Evolutionary conservation across 2,113 vertebrate genomes (phyloP).

Genomic region (Actenoides lindsayi): DNA sequence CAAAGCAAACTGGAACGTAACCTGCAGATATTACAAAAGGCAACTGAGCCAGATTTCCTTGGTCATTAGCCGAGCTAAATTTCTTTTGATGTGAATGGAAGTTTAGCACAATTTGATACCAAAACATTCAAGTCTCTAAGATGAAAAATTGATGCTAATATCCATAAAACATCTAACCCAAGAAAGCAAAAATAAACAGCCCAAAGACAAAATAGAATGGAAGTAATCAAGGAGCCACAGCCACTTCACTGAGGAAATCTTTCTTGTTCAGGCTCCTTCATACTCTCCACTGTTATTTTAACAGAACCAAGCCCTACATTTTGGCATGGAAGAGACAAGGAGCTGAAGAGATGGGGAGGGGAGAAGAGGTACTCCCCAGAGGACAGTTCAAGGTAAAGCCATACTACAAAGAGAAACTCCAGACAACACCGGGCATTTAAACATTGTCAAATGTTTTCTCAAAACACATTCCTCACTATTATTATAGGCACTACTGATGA

Average conservation of each 20-base stretch:
- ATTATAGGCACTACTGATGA: neutral
- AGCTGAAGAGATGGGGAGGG: neutral
- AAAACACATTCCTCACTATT: neutral
- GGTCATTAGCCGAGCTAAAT: neutral
- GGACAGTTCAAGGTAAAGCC: neutral
- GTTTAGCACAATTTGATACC: neutral
- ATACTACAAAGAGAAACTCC: neutral
- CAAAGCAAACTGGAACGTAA: neutral
- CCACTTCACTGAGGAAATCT: neutral
- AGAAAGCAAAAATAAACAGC: constrained; percentile 14
- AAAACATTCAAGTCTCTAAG: neutral
- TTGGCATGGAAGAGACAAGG: neutral
- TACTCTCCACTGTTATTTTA: neutral
- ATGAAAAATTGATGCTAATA: neutral
- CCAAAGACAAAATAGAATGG: neutral
- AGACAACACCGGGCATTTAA: neutral
- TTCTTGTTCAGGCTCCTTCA: neutral
- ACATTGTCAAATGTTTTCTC: neutral
- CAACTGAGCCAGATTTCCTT: neutral
- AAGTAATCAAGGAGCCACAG: neutral
- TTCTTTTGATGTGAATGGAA: neutral
- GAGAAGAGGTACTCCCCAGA: neutral
- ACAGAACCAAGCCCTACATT: neutral
- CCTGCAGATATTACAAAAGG: neutral
- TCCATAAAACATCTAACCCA: neutral